Evolutionary conservation across 2,797 vertebrate genomes (phyloP).

Genomic region (Cossypha niveicapilla): DNA sequence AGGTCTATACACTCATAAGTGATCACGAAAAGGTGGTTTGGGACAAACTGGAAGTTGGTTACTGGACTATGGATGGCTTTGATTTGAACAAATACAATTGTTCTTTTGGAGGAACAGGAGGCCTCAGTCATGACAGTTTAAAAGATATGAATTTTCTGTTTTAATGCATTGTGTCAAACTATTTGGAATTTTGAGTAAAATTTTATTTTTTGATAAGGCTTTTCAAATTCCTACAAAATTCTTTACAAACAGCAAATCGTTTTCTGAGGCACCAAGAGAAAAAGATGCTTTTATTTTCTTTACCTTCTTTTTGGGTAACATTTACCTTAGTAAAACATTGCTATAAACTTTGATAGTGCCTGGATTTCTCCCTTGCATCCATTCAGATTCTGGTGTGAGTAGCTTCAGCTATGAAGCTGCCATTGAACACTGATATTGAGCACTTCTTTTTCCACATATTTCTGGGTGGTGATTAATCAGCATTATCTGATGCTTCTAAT

Average conservation of each 20-base stretch:
- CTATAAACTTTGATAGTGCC: neutral
- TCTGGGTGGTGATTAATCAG: neutral
- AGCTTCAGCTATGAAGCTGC: neutral
- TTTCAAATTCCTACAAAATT: neutral
- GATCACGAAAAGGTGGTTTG: neutral
- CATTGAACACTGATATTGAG: neutral
- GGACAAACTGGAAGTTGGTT: neutral
- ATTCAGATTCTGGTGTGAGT: neutral
- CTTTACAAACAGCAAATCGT: neutral
- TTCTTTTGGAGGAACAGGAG: neutral
- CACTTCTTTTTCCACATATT: neutral
- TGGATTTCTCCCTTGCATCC: neutral
- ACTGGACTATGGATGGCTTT: neutral
- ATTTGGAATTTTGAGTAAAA: neutral
- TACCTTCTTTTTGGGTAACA: neutral
- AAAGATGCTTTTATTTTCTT: neutral
- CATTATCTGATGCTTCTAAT: neutral
- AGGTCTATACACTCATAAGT: neutral
- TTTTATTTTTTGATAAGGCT: neutral
- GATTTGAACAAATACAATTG: neutral
- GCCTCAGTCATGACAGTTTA: neutral
- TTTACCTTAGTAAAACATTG: neutral
- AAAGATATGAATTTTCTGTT: neutral
- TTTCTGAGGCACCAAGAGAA: neutral
- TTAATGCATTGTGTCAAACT: neutral